Conservation (phyloP, 2,888 invertebrate species). For the Carcina quercana region DNA sequence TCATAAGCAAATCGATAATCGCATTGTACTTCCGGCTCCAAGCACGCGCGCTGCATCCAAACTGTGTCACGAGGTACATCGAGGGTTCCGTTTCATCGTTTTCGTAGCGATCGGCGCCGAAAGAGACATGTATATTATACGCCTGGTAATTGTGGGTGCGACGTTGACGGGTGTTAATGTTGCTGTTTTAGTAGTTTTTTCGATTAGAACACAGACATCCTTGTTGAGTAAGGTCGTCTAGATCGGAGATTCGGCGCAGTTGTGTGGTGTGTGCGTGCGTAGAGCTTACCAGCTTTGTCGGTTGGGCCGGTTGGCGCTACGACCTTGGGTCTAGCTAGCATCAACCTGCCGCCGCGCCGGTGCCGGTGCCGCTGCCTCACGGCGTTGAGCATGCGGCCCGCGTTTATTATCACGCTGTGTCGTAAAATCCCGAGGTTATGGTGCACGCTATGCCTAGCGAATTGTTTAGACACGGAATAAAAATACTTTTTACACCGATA, state of each 20-base stretch:
- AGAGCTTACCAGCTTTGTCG: not conserved
- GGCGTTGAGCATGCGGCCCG: not conserved
- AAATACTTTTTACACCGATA: too few species aligned
- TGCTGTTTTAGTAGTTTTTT: not conserved
- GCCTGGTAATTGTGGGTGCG: not conserved
- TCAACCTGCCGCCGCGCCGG: not conserved
- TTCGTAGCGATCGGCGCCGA: not conserved
- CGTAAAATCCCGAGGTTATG: too few species aligned
- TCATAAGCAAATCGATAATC: conserved; percentile 73
- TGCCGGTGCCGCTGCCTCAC: not conserved
- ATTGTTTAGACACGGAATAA: too few species aligned
- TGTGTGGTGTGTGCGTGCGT: not conserved
- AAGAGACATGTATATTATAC: too few species aligned
- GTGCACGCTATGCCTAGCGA: too few species aligned
- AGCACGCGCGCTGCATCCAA: conserved; percentile 63
- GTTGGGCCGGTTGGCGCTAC: conserved; percentile 1
- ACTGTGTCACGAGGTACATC: conserved; percentile 47
- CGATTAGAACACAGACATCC: not conserved
- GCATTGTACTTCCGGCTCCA: conserved; percentile 69
- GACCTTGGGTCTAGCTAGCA: conserved; percentile 3
- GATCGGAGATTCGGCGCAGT: too few species aligned
- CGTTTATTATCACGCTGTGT: too few species aligned
- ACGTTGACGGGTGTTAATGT: not conserved
- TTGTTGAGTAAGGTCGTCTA: conserved; percentile 6
- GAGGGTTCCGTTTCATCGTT: conserved; percentile 9